Base-by-base conservation (phyloP, 1,140 invertebrate species). In the Philotrypesis tridentata region DNA sequence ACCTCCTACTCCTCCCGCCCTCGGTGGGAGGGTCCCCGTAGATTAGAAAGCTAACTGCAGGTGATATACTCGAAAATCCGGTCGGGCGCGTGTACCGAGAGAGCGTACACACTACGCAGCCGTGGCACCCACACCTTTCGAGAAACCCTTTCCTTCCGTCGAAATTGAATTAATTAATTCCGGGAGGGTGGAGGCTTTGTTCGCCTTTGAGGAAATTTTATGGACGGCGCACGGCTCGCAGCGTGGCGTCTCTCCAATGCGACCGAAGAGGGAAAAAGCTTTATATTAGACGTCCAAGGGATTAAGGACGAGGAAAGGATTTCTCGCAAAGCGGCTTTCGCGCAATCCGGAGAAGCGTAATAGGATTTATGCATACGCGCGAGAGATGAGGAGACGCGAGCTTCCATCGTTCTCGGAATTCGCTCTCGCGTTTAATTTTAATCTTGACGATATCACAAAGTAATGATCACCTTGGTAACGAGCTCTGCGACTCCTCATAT, bases 401-500 rank as follows among this genome's bases (percentile, higher is more conserved):
- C 55, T 6, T 40, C 68, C 12, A 37, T 70, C 27, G 11, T 79
- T 80, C 60, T 55, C 1, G 72, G 55, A 80, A 63, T 61, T 5
- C 33, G 9, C 25, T 40, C 27, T 5, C n/a, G 70, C 61, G 33
- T 55, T 67, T 55, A 25, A 74, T 40, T 33, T 74, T 80, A 74
- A 80, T 80, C 71, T 74, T 61, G 1, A 23, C 21, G 11, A 75
- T 81, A 55, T 17, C 61, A 25, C 67, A 81, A 63, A 75, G 72
- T 70, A 81, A 81, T 75, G 70, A 75, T 81, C 61, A 75, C 37
- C 40, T 55, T 60, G 33, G 60, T 75, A 60, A 75, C 73, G 70
- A 81, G 63, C 37, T n/a, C n/a, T 70, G 37, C 63, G 25, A 2
- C 37, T 75, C 25, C 63, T 75, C 63, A 55, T 37, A 73, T 81